phyloP scores from a whole-genome alignment of 2,888 invertebrate species.

The Parnassius smintheus region DNA sequence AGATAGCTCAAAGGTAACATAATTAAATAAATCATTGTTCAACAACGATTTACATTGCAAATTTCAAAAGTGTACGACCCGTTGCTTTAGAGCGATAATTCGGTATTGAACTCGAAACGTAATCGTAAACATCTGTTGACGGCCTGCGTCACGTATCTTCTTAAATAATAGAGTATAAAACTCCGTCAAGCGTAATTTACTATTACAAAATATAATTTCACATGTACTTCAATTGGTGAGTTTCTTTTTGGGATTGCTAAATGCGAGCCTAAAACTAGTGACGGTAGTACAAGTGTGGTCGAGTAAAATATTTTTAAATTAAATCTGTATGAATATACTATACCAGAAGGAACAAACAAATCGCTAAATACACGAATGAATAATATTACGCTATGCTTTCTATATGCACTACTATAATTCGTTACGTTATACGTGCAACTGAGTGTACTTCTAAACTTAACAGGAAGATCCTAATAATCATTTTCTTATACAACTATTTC shows the following conservation, averaged over 20 bases:
- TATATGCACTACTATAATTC: too few species aligned
- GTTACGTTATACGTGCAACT: neutral
- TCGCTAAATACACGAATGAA: too few species aligned
- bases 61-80: neutral
- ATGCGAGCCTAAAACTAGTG: neutral
- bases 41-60: slow-evolving; percentile 4
- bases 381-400: too few species aligned
- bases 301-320: too few species aligned
- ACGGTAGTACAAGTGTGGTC: too few species aligned
- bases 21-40: neutral
- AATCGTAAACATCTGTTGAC: neutral
- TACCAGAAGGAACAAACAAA: too few species aligned
- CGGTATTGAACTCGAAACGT: neutral
- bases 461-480: neutral
- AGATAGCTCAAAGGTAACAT: neutral
- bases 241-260: neutral
- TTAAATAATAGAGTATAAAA: neutral
- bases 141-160: neutral
- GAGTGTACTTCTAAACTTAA: slow-evolving; percentile 1
- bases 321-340: too few species aligned
- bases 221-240: neutral
- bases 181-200: neutral
- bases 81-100: neutral
- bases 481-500: too few species aligned
- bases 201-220: neutral